Evolutionary conservation across 2,113 vertebrate genomes (phyloP).

Genomic region (Oreochromis aureus): DNA sequence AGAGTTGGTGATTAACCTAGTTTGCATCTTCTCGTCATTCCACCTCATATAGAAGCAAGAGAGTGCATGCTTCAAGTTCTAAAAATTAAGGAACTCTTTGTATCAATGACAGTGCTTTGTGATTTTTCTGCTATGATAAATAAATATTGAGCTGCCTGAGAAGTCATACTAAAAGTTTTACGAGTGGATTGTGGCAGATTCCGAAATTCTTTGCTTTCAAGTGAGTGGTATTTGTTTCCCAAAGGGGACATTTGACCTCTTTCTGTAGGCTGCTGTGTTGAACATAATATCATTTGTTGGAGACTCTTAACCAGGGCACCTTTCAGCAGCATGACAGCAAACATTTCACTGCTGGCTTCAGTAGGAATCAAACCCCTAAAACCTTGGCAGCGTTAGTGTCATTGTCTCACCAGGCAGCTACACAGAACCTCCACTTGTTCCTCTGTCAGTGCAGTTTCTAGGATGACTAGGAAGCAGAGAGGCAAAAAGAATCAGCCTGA

Average conservation of each 20-base stretch:
- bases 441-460: background rate
- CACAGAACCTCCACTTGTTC: constrained; percentile 10
- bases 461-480: background rate
- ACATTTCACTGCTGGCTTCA: background rate
- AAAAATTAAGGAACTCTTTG: background rate
- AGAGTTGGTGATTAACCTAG: background rate
- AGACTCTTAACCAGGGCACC: background rate
- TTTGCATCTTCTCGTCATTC: background rate
- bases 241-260: constrained; percentile 39
- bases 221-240: background rate
- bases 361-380: background rate
- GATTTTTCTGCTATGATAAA: background rate
- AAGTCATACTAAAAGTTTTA: constrained; percentile 16
- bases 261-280: constrained; percentile 6
- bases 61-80: background rate
- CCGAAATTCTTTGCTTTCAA: background rate
- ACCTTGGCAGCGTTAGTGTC: constrained; percentile 10
- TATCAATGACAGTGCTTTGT: accelerated
- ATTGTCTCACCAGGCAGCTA: constrained; percentile 4
- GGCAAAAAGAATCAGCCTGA: constrained; percentile 36
- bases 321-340: constrained; percentile 6
- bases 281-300: constrained; percentile 35
- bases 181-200: background rate
- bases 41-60: background rate
- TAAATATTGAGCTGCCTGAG: constrained; percentile 1